A percentile compares a stretch with the other conserved stretches of the same genome.
Evolutionary conservation across 1,140 invertebrate species (phyloP).

Genomic region (Tachypleus tridentatus): DNA sequence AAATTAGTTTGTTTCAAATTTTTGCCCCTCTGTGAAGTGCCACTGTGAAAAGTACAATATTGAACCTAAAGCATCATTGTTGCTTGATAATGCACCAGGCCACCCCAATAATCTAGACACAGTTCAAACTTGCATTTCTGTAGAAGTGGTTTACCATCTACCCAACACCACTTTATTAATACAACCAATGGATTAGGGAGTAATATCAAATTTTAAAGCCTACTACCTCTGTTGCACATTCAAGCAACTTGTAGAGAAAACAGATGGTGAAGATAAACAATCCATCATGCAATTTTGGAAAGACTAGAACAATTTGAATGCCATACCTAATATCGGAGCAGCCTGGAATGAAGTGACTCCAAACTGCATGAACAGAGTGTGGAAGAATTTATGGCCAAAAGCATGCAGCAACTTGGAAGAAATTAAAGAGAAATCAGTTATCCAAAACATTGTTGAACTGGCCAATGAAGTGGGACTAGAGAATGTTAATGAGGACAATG

Average conservation of each 20-base stretch:
- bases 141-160: slow-evolving; percentile 14
- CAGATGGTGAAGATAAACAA: slow-evolving; percentile 3
- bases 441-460: neutral
- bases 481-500: neutral
- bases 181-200: slow-evolving; percentile 19
- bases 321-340: slow-evolving; percentile 1
- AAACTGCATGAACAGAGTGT: slow-evolving; percentile 1
- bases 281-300: slow-evolving; percentile 4
- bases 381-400: neutral
- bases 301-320: slow-evolving; percentile 4
- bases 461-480: neutral
- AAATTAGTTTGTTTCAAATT: slow-evolving; percentile 28
- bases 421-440: neutral
- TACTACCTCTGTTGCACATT: slow-evolving; percentile 14
- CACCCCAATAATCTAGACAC: slow-evolving; percentile 14
- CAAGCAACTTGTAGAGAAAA: neutral
- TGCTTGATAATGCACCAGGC: slow-evolving; percentile 19
- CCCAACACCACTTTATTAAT: slow-evolving; percentile 5
- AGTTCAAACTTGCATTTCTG: slow-evolving; percentile 7
- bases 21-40: slow-evolving; percentile 7
- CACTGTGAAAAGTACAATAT: slow-evolving; percentile 15
- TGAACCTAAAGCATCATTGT: slow-evolving; percentile 15
- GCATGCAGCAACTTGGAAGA: neutral
- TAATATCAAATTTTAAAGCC: slow-evolving; percentile 19
- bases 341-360: slow-evolving; percentile 5